Evolutionary conservation across 2,113 vertebrate species (phyloP).

Genomic region (Rhipidura dahli): DNA sequence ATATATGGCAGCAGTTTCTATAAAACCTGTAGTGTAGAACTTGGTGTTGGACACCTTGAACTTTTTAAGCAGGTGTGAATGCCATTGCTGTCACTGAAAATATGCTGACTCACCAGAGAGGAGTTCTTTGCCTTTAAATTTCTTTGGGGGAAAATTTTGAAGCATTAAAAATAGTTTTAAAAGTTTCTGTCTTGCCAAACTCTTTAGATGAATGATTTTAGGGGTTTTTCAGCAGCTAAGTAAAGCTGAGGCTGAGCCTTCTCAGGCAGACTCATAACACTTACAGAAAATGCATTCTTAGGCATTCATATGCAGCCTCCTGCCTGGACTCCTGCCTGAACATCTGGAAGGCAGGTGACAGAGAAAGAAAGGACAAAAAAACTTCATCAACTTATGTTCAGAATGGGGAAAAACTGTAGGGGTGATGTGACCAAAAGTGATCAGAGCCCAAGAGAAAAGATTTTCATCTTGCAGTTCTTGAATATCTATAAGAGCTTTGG

Average conservation of each 20-base stretch:
- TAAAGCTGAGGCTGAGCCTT: not conserved
- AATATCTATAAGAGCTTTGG: not conserved
- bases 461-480: not conserved
- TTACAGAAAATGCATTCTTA: not conserved
- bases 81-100: not conserved
- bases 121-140: not conserved
- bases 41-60: not conserved
- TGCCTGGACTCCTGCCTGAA: not conserved
- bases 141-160: not conserved
- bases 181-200: not conserved
- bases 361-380: not conserved
- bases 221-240: not conserved
- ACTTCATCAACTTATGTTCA: not conserved
- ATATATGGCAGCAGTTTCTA: not conserved
- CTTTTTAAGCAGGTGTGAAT: not conserved
- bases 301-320: not conserved
- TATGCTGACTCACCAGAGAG: not conserved
- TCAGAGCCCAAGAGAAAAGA: not conserved
- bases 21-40: not conserved
- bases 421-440: not conserved
- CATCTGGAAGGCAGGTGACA: conserved; percentile 1
- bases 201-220: not conserved
- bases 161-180: not conserved
- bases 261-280: not conserved
- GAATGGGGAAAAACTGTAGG: not conserved